Percentiles rank a stretch among this genome's conserved stretches.
Conservation (phyloP, 1,140 invertebrate genomes). For the Matsumurasca onukii region DNA sequence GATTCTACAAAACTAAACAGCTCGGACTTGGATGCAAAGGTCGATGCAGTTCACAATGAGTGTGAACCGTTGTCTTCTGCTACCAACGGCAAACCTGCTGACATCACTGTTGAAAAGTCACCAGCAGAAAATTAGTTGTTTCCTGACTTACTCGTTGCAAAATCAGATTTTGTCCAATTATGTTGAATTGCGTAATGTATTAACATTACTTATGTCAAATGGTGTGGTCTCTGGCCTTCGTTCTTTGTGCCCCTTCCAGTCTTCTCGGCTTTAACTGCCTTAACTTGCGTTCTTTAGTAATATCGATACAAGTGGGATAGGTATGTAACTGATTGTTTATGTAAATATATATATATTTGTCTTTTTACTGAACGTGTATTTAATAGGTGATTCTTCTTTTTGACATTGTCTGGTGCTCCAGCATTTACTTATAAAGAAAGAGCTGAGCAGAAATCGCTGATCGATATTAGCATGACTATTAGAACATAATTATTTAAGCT, state of each 20-base stretch:
- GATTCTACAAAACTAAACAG: conserved; percentile 6
- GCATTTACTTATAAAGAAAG: neutral
- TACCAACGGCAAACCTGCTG: too few relatives aligned
- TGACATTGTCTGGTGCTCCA: conserved; percentile 10
- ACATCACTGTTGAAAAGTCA: too few relatives aligned
- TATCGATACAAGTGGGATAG: conserved; percentile 16
- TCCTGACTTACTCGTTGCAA: too few relatives aligned
- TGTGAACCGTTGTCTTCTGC: too few relatives aligned
- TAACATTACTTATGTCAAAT: too few relatives aligned
- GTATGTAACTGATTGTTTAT: conserved; percentile 22
- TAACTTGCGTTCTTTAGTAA: conserved; percentile 4
- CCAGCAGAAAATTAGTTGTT: too few relatives aligned
- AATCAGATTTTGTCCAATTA: too few relatives aligned
- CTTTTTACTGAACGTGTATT: conserved; percentile 26
- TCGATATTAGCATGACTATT: conserved; percentile 13
- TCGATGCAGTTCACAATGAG: conserved; percentile 1
- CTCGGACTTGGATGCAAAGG: conserved; percentile 4
- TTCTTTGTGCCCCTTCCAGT: too few relatives aligned
- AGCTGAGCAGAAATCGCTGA: neutral
- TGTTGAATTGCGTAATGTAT: too few relatives aligned
- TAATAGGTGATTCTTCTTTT: neutral
- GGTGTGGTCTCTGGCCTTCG: too few relatives aligned
- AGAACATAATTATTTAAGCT: conserved; percentile 17
- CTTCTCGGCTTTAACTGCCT: conserved; percentile 21
- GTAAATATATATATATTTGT: conserved; percentile 21